A percentile compares a stretch with the other conserved stretches of the same genome.
Conservation (phyloP, 1,140 invertebrate genomes). For the Aphelinus atriplicis region DNA sequence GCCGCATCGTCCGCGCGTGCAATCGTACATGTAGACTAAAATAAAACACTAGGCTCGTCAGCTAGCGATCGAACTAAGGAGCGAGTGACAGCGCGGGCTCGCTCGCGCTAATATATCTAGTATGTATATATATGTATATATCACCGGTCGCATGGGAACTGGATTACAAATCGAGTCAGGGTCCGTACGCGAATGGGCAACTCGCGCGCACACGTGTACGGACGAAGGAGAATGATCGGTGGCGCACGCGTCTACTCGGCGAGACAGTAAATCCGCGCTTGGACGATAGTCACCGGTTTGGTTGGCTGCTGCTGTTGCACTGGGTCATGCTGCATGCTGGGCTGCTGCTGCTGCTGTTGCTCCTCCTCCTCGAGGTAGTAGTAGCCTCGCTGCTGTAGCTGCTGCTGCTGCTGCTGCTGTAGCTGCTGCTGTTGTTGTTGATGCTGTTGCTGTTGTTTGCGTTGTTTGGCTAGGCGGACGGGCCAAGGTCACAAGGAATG, state of each 20-base stretch:
- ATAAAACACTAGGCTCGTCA: no score
- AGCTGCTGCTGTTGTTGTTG: background rate
- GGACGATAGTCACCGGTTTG: constrained; percentile 42
- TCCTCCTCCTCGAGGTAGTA: background rate
- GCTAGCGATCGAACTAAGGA: no score
- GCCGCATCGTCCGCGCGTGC: no score
- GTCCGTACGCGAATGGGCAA: background rate
- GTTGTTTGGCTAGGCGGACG: constrained; percentile 12
- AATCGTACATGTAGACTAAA: no score
- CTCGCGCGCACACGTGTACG: background rate
- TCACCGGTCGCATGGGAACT: no score
- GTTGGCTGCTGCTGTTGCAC: constrained; percentile 22
- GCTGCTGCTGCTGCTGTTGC: background rate
- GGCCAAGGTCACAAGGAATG: constrained; percentile 66
- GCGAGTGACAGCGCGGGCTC: no score
- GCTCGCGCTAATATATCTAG: no score
- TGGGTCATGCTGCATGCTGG: constrained; percentile 1
- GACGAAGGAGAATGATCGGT: background rate
- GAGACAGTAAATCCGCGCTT: constrained; percentile 41
- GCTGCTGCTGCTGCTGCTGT: background rate
- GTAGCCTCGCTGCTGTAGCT: background rate
- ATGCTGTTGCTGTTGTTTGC: constrained; percentile 4
- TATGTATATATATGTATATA: no score
- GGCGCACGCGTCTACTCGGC: constrained; percentile 19
- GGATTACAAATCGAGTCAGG: no score